Percentiles rank a stretch among this genome's conserved stretches.
phyloP scores from a whole-genome alignment of 1,140 invertebrate genomes.

The Leptinotarsa defecta region DNA sequence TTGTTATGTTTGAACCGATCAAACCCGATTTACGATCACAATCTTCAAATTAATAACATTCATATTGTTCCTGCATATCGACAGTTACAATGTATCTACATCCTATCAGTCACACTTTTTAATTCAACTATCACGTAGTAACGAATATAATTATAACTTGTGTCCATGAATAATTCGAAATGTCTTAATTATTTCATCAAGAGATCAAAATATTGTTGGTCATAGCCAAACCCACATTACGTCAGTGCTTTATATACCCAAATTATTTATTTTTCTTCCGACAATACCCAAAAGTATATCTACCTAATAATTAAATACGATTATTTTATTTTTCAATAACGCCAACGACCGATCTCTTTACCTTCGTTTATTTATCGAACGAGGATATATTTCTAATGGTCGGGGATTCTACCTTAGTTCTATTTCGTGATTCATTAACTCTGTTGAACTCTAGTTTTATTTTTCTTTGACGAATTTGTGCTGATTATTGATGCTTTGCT shows the following conservation, averaged over 20 bases:
- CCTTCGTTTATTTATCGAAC: not conserved
- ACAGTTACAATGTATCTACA: too few species aligned
- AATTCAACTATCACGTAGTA: not conserved
- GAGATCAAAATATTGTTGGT: not conserved
- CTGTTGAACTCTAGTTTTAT: not conserved
- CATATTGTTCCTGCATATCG: too few species aligned
- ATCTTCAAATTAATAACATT: too few species aligned
- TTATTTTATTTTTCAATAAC: not conserved
- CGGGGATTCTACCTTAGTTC: not conserved
- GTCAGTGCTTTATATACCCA: not conserved
- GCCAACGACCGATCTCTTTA: not conserved
- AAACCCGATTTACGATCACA: too few species aligned
- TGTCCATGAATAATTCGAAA: not conserved
- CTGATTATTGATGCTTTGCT: not conserved
- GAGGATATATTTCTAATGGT: constrained; percentile 2
- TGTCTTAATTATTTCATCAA: constrained; percentile 2
- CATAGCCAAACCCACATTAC: not conserved
- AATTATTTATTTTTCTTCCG: not conserved
- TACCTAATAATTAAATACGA: not conserved
- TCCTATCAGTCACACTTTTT: not conserved
- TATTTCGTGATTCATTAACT: constrained; percentile 3
- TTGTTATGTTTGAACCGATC: too few species aligned
- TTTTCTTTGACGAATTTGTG: not conserved
- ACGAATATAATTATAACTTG: not conserved
- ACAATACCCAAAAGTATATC: not conserved